These are phyloP conservation scores for Philaethria dido DNA, from an alignment of 2,888 invertebrate genomes.

Conservation along the genomic window DNA sequence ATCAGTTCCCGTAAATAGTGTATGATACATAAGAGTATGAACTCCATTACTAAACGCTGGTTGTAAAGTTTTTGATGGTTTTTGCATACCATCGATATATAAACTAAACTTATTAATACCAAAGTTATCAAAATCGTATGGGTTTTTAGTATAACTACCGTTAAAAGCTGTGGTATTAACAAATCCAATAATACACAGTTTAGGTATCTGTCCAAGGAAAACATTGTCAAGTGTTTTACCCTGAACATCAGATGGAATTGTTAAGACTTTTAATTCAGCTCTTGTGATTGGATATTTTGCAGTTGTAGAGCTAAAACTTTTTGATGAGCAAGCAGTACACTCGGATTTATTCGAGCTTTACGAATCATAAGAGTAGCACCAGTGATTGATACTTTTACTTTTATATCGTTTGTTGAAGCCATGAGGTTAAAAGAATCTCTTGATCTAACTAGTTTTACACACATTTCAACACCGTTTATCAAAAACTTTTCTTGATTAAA, in stretches of 20 bases:
- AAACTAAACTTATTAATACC: constrained; percentile 30
- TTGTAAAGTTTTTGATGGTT: constrained; percentile 41
- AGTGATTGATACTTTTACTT: constrained; percentile 31
- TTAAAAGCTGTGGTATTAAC: constrained; percentile 43
- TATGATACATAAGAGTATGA: constrained; percentile 38
- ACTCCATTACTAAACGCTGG: constrained; percentile 33
- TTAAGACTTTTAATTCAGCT: constrained; percentile 45
- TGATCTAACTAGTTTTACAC: constrained; percentile 35
- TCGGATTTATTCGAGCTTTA: constrained; percentile 29
- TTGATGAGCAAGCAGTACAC: constrained; percentile 36
- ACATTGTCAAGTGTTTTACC: constrained; percentile 46
- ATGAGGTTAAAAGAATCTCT: constrained; percentile 33
- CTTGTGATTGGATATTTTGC: constrained; percentile 48
- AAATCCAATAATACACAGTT: constrained; percentile 45
- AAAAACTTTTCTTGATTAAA: constrained; percentile 43
- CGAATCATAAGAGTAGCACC: constrained; percentile 32
- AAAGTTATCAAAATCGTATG: constrained; percentile 46
- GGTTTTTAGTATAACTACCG: constrained; percentile 44
- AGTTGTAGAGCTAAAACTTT: constrained; percentile 42
- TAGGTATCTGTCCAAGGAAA: constrained; percentile 43
- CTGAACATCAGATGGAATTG: constrained; percentile 45
- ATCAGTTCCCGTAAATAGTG: constrained; percentile 46
- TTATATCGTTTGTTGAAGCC: constrained; percentile 12
- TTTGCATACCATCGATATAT: constrained; percentile 24
- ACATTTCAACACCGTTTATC: constrained; percentile 45